phyloP scores from a whole-genome alignment of 2,113 vertebrate species.

The Leucoraja erinaceus region DNA sequence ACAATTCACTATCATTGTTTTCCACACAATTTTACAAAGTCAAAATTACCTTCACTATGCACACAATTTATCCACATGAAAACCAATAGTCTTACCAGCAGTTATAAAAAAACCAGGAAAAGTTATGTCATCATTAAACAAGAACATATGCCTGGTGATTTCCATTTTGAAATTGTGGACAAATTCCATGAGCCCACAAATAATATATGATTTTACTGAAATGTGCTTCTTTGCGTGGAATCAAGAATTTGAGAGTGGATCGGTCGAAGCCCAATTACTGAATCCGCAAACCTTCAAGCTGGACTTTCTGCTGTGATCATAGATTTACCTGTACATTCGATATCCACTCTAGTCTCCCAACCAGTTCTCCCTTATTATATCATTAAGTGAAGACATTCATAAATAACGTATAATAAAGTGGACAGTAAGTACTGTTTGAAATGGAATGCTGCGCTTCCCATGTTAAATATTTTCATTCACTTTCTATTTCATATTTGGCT shows the following conservation, averaged over 20 bases:
- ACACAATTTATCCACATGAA: neutral
- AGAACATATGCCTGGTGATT: neutral
- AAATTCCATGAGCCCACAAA: neutral
- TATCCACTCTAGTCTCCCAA: neutral
- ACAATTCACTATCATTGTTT: neutral
- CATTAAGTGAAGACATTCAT: neutral
- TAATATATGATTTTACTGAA: neutral
- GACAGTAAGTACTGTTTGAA: neutral
- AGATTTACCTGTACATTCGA: neutral
- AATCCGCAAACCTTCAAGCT: no score
- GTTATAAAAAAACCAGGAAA: neutral
- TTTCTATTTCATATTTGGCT: neutral
- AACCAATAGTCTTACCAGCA: neutral
- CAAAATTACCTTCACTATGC: neutral
- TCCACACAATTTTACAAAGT: neutral
- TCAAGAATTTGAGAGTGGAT: neutral
- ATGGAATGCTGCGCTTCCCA: neutral
- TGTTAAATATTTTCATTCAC: neutral
- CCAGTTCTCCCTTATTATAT: neutral
- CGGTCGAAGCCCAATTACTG: neutral
- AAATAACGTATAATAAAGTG: neutral
- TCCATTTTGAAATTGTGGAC: neutral
- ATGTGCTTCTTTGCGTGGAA: neutral
- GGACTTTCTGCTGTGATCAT: neutral
- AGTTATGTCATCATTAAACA: neutral